Conservation (phyloP, 2,888 invertebrate genomes). For the Andrena hattorfiana region DNA sequence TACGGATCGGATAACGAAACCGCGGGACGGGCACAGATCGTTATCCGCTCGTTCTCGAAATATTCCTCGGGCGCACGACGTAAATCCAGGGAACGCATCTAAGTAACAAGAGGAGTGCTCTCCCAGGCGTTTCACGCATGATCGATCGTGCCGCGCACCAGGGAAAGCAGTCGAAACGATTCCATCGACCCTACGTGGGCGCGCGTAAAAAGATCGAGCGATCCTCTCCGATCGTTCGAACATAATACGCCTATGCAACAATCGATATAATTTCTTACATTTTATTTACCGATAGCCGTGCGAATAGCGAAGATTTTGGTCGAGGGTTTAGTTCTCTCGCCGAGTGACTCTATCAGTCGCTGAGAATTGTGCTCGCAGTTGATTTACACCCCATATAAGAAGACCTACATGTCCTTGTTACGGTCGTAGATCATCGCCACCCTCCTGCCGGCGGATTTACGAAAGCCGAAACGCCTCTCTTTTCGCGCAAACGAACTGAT, state of each 20-base stretch:
- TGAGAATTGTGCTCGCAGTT: neutral
- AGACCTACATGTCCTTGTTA: neutral
- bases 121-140: constrained; percentile 69
- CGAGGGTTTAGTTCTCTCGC: too few relatives aligned
- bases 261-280: too few relatives aligned
- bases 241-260: too few relatives aligned
- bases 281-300: too few relatives aligned
- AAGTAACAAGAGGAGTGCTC: constrained; percentile 66
- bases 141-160: constrained; percentile 55
- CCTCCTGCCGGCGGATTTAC: constrained; percentile 17
- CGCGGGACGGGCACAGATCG: constrained; percentile 69
- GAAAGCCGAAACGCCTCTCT: constrained; percentile 22
- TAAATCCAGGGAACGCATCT: constrained; percentile 54
- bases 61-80: constrained; percentile 67
- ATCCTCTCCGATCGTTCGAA: too few relatives aligned
- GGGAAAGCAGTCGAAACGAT: constrained; percentile 47
- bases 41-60: constrained; percentile 72
- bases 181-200: constrained; percentile 35
- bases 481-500: constrained; percentile 72
- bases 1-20: constrained; percentile 73
- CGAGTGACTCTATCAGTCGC: neutral
- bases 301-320: too few relatives aligned
- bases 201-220: neutral
- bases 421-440: neutral
- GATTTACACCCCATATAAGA: neutral